Evolutionary conservation across 2,888 invertebrate species (phyloP).

Genomic region (Steinernema hermaphroditum): DNA sequence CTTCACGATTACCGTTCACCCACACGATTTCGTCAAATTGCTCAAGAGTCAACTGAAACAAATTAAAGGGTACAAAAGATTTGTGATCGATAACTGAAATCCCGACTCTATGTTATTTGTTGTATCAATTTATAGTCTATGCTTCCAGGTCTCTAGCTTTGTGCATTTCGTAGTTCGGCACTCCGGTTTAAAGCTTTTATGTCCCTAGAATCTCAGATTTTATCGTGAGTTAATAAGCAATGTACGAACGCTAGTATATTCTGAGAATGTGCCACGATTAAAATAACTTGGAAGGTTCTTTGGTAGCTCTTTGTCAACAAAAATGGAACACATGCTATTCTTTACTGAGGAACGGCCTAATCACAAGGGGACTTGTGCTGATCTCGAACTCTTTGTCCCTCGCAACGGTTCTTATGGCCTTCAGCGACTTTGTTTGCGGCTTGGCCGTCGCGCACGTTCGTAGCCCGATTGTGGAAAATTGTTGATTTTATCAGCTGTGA

Average conservation of each 20-base stretch:
- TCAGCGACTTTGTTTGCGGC: background rate
- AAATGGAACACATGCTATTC: background rate
- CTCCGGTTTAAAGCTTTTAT: too few relatives aligned
- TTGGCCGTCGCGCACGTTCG: background rate
- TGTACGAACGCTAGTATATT: too few relatives aligned
- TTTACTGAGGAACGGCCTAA: background rate
- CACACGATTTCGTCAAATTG: conserved; percentile 35
- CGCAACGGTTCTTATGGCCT: background rate
- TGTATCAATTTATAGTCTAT: too few relatives aligned
- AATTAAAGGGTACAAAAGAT: conserved; percentile 32
- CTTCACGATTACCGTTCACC: conserved; percentile 38
- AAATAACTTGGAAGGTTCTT: too few relatives aligned
- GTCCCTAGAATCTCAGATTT: too few relatives aligned
- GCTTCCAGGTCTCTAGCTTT: too few relatives aligned
- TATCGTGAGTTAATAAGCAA: too few relatives aligned
- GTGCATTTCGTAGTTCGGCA: too few relatives aligned
- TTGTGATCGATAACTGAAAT: background rate
- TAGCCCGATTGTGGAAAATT: conserved; percentile 26
- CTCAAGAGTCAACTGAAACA: conserved; percentile 38
- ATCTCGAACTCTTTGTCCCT: conserved; percentile 19
- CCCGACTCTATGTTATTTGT: background rate
- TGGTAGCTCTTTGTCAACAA: background rate
- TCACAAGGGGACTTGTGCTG: conserved; percentile 14
- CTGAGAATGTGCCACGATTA: too few relatives aligned
- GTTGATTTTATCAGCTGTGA: conserved; percentile 31